phyloP scores from a whole-genome alignment of 2,888 invertebrate species.

The Chirona hameri region DNA sequence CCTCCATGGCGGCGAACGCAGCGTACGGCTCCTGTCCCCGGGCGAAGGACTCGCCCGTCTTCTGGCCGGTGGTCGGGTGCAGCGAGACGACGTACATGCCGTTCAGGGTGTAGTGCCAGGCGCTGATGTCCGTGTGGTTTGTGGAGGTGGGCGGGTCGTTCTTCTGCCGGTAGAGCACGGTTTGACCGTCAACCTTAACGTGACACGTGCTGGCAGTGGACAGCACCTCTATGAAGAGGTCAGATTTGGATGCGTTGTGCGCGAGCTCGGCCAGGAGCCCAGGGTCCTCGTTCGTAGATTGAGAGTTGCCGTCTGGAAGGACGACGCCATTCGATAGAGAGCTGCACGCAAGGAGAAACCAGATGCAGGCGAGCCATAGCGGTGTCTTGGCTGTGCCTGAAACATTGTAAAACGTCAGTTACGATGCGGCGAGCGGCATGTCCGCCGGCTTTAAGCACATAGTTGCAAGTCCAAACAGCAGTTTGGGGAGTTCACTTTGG shows the following conservation, averaged over 20 bases:
- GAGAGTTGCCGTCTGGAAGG: too few relatives aligned
- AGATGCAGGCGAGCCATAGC: too few relatives aligned
- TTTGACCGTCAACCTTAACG: neutral
- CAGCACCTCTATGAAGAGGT: constrained; percentile 7
- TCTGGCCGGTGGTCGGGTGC: neutral
- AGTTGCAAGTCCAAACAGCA: too few relatives aligned
- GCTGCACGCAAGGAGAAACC: too few relatives aligned
- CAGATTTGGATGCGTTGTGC: neutral
- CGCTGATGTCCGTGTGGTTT: neutral
- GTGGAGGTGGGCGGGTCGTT: neutral
- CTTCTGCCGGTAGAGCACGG: neutral
- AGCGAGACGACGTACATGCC: constrained; percentile 25
- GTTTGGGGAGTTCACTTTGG: too few relatives aligned
- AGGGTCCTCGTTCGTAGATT: neutral
- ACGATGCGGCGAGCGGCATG: too few relatives aligned
- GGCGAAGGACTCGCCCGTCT: neutral
- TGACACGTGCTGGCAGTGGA: neutral
- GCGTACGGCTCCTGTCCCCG: neutral
- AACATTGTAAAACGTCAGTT: too few relatives aligned
- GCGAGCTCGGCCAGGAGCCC: neutral
- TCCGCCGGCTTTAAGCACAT: too few relatives aligned
- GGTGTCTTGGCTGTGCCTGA: too few relatives aligned
- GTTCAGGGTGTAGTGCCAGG: neutral
- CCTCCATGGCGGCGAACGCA: neutral
- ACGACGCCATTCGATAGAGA: too few relatives aligned